Conservation (phyloP, 2,113 vertebrate species). For the Rutilus rutilus region DNA sequence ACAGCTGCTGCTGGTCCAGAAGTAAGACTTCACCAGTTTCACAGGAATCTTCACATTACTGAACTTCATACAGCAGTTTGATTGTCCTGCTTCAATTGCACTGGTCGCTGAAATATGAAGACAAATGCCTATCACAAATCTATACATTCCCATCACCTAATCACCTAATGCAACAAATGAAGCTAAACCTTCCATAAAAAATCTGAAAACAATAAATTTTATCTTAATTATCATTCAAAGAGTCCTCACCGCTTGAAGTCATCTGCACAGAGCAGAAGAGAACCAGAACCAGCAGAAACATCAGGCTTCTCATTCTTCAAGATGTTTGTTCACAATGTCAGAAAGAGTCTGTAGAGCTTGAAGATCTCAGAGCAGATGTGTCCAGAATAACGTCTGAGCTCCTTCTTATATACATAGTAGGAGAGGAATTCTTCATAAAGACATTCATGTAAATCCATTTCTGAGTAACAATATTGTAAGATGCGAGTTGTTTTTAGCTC, state of each 20-base stretch:
- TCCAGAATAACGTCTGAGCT: background rate
- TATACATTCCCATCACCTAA: background rate
- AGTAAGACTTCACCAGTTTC: constrained; percentile 13
- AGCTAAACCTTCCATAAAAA: background rate
- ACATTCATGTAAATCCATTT: constrained; percentile 11
- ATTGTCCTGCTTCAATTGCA: accelerated
- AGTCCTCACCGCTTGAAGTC: constrained; percentile 13
- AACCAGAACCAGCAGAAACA: constrained; percentile 27
- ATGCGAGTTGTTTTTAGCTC: background rate
- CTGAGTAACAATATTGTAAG: background rate
- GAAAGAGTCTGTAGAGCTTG: background rate
- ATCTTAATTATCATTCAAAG: background rate
- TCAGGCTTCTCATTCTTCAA: constrained; percentile 32
- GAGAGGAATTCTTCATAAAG: background rate
- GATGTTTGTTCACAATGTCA: constrained; percentile 2
- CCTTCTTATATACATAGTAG: constrained; percentile 6
- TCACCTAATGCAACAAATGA: background rate
- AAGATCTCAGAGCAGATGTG: constrained; percentile 14
- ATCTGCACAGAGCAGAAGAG: constrained; percentile 30
- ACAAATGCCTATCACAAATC: background rate
- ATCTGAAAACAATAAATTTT: background rate
- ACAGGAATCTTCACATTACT: background rate
- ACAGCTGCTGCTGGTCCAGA: background rate
- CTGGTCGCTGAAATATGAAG: background rate
- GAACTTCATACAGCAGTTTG: background rate